Evolutionary conservation across 2,113 vertebrate genomes (phyloP).

Genomic region (Nibea albiflora): DNA sequence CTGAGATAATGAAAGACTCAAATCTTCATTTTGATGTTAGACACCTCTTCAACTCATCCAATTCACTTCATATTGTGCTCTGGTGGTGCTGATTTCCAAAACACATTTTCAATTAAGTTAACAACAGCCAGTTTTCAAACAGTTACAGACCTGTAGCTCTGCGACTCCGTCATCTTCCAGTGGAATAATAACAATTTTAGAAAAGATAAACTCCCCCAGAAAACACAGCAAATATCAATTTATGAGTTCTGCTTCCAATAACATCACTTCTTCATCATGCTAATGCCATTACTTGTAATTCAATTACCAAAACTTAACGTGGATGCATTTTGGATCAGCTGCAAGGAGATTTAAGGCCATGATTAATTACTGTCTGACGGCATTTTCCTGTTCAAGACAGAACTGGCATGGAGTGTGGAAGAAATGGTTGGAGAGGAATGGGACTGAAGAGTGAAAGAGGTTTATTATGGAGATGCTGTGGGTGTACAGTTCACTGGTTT

Average conservation of each 20-base stretch:
- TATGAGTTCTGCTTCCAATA: neutral
- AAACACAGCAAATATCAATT: neutral
- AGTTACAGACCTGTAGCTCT: too few relatives aligned
- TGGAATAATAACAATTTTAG: neutral
- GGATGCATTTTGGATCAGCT: conserved; percentile 3
- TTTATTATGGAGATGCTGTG: conserved; percentile 26
- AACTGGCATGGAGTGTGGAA: conserved; percentile 2
- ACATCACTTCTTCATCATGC: conserved; percentile 7
- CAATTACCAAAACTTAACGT: neutral
- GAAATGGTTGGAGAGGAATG: neutral
- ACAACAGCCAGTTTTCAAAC: too few relatives aligned
- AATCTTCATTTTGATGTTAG: too few relatives aligned
- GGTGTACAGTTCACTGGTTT: neutral
- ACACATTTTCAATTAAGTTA: too few relatives aligned
- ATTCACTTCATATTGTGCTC: too few relatives aligned
- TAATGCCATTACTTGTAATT: conserved; percentile 8
- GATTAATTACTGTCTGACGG: conserved; percentile 6
- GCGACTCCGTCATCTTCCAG: neutral
- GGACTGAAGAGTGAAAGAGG: conserved; percentile 9
- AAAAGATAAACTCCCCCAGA: neutral
- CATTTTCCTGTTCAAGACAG: conserved; percentile 6
- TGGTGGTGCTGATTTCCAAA: too few relatives aligned
- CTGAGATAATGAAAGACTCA: too few relatives aligned
- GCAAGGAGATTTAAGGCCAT: neutral
- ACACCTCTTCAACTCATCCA: too few relatives aligned